These are phyloP conservation scores for Drosophila sproati DNA, from an alignment of 1,140 invertebrate genomes.

Conservation along the genomic window DNA sequence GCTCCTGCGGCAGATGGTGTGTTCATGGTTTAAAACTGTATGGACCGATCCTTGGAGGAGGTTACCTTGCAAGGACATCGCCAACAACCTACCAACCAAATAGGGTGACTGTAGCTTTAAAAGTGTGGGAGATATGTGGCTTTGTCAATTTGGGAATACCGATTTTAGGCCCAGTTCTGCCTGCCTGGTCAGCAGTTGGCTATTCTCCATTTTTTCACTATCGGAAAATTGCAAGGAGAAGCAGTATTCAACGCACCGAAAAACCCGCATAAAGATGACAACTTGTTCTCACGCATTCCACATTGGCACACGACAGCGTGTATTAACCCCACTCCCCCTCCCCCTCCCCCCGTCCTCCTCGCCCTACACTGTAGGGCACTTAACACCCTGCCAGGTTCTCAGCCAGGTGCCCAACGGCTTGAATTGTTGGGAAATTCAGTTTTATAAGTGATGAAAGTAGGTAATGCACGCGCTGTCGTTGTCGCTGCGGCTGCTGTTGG, in stretches of 20 bases:
- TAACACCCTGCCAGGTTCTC: not conserved
- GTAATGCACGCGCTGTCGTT: conserved; percentile 40
- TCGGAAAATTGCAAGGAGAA: conserved; percentile 73
- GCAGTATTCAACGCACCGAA: conserved; percentile 52
- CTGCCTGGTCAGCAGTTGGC: conserved; percentile 28
- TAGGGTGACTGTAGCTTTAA: no score
- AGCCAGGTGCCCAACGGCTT: conserved; percentile 12
- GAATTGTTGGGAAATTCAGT: conserved; percentile 40
- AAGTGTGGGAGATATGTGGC: no score
- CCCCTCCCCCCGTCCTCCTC: not conserved
- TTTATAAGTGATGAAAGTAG: conserved; percentile 48
- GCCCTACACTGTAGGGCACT: not conserved
- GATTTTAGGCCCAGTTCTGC: no score
- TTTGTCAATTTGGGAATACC: no score
- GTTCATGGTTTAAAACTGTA: no score
- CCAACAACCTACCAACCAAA: no score
- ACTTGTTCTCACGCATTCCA: conserved; percentile 53
- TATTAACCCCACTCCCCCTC: not conserved
- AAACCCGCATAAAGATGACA: conserved; percentile 57
- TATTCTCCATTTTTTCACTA: conserved; percentile 47
- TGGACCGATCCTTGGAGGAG: no score
- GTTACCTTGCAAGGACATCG: no score
- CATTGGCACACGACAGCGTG: not conserved
- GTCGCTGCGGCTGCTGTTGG: conserved; percentile 19
- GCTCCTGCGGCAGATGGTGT: no score